Percentiles rank a stretch among this genome's conserved stretches.
Conservation (phyloP, 2,888 invertebrate genomes). For the Drosophila putrida region DNA sequence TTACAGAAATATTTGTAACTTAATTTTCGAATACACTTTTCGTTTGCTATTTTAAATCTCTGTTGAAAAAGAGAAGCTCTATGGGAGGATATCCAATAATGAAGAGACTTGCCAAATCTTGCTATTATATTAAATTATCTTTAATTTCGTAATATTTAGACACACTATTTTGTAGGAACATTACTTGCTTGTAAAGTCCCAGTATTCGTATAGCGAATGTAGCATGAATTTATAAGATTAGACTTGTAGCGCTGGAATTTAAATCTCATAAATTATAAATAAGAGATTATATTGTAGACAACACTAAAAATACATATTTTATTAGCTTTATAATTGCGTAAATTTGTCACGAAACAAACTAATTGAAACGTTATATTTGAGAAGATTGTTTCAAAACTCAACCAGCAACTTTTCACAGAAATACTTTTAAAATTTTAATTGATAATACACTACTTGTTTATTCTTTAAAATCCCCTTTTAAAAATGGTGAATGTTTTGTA, state of each 20-base stretch:
- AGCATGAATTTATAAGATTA: too few relatives aligned
- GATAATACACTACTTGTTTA: neutral
- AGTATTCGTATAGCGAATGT: too few relatives aligned
- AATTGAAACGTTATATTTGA: neutral
- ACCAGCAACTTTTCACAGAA: neutral
- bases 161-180: too few relatives aligned
- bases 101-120: too few relatives aligned
- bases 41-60: neutral
- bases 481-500: too few relatives aligned
- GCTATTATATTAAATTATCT: too few relatives aligned
- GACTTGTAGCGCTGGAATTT: too few relatives aligned
- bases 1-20: neutral
- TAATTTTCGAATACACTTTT: neutral
- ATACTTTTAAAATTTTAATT: too few relatives aligned
- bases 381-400: neutral
- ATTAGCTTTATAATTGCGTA: neutral
- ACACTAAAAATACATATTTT: neutral
- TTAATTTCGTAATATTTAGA: too few relatives aligned
- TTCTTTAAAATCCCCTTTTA: neutral
- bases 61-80: too few relatives aligned
- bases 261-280: neutral
- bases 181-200: too few relatives aligned
- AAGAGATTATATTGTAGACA: neutral
- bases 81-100: too few relatives aligned
- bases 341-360: neutral